phyloP scores from a whole-genome alignment of 2,888 invertebrate species.

The Lasioglossum morio region DNA sequence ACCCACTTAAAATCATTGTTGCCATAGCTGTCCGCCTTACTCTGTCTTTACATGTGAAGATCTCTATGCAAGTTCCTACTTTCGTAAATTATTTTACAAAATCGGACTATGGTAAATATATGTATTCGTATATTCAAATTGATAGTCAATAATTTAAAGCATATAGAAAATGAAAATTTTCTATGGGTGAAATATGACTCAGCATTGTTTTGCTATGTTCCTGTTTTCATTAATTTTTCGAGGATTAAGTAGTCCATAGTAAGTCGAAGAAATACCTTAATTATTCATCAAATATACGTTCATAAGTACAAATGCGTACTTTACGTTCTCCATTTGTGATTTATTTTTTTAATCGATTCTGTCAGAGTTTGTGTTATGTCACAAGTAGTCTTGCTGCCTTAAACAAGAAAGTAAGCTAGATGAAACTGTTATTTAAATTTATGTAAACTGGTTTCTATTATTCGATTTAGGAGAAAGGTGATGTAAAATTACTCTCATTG shows the following conservation, averaged over 20 bases:
- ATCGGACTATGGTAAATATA: background rate
- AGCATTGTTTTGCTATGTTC: too few species aligned
- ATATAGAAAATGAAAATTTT: too few species aligned
- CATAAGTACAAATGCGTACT: background rate
- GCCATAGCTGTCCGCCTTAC: background rate
- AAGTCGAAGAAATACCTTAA: background rate
- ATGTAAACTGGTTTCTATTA: background rate
- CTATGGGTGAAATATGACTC: too few species aligned
- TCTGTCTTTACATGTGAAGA: background rate
- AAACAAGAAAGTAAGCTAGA: background rate
- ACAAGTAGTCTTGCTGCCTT: too few species aligned
- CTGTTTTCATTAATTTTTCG: too few species aligned
- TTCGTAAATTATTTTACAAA: background rate
- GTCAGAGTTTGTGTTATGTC: too few species aligned
- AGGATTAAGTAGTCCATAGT: too few species aligned
- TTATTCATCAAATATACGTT: background rate
- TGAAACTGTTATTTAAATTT: background rate
- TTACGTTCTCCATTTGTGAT: too few species aligned
- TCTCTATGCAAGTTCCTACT: background rate
- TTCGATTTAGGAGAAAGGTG: background rate
- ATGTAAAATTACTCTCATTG: background rate
- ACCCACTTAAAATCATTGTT: background rate
- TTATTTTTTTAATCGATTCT: too few species aligned
- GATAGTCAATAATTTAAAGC: too few species aligned
- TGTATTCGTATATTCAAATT: too few species aligned